Percentiles rank a stretch among this genome's conserved stretches.
phyloP scores from a whole-genome alignment of 1,140 invertebrate genomes.

The Macrobrachium nipponense region DNA sequence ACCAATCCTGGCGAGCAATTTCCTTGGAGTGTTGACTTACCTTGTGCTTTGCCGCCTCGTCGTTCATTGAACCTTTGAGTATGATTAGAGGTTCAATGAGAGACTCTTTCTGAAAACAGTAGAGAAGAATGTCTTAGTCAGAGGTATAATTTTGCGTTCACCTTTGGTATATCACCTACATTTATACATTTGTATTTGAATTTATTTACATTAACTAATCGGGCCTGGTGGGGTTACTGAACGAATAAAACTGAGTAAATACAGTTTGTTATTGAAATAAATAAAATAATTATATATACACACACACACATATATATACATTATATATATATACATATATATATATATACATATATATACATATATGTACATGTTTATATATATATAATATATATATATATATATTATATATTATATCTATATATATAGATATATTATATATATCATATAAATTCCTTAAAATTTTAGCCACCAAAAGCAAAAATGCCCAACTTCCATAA shows the following conservation, averaged over 20 bases:
- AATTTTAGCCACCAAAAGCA: neutral
- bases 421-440: neutral
- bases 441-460: neutral
- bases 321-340: constrained; percentile 21
- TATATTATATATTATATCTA: constrained; percentile 14
- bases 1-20: no score
- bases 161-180: neutral
- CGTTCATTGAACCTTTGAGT: constrained; percentile 54
- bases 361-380: neutral
- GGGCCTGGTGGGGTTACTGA: no score
- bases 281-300: neutral
- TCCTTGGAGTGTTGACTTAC: constrained; percentile 14
- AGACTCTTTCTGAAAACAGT: constrained; percentile 46
- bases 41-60: constrained; percentile 57
- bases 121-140: neutral
- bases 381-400: constrained; percentile 22
- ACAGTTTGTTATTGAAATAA: neutral
- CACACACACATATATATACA: neutral
- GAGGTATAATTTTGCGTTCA: neutral
- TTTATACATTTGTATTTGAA: constrained; percentile 4
- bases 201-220: neutral
- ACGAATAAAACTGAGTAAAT: no score
- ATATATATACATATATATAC: neutral
- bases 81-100: constrained; percentile 59
- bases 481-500: no score